Evolutionary conservation across 2,888 invertebrate genomes (phyloP), one percentile per base, ranked within the genome.

Genomic region (Marasmarcha lunaedactyla): DNA sequence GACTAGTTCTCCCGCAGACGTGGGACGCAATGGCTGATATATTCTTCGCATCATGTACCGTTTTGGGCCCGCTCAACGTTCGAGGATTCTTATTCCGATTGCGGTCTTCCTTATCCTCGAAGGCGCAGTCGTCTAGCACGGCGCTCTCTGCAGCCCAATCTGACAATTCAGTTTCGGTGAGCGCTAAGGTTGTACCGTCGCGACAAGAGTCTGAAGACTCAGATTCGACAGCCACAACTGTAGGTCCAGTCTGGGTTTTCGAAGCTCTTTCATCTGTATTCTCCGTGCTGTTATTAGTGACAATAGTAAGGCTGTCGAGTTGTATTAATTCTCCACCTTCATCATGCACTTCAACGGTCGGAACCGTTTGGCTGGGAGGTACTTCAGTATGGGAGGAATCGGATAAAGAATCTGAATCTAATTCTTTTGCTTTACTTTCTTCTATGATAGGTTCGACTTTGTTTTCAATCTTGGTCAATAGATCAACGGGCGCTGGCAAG

Each of bases 71-170:
- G 45, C 72, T 73, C 1, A 83, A 54, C 1, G 66, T 57, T 14
- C 74, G 55, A 0, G 73, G 77, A 45, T 65, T 73, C 46, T 71
- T 70, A 37, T 54, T 61, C 13, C 71, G 55, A 35, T 63, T 69
- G 1, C 54, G 51, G 9, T 76, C 71, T 14, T 76, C 66, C 33
- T 68, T 72, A 1, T 76, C 76, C 44, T 64, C 72, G 46, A 62
- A 66, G 33, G 88, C 87, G 41, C 92, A 86, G 59, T 92, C 92
- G 52, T 93, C 93, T 1, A 92, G 88, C 1, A 90, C 90, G 33
- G 88, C 89, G 48, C 90, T 91, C 55, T 94, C 94, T 2, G 91
- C 87, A 0, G 93, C 93, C 94, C 94, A 94, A 63, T 95, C 94
- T 0, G 93, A 94, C n/a, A 94, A 74, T 59, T 94, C 94, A 0